Percentiles rank a stretch among this genome's conserved stretches.
These are phyloP conservation scores for Nycticebus coucang DNA, from an alignment of 2,113 vertebrate species.

Conservation along the genomic window DNA sequence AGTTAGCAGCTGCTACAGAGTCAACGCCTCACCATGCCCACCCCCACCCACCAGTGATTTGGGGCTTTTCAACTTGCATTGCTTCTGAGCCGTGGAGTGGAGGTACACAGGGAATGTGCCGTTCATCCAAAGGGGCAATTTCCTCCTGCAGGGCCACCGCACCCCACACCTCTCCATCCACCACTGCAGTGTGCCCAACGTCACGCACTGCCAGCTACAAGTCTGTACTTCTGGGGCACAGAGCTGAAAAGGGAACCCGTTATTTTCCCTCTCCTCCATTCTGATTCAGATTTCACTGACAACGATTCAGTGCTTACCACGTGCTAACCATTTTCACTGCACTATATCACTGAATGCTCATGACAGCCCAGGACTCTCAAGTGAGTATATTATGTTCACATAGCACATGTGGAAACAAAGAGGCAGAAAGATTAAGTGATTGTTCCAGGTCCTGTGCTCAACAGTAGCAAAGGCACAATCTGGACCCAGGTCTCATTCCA, in stretches of 20 bases:
- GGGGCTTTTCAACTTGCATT: slow-evolving; percentile 9
- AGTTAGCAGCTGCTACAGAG: slow-evolving; percentile 69
- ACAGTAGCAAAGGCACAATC: background rate
- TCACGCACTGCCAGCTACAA: background rate
- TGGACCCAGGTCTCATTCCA: background rate
- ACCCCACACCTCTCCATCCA: background rate
- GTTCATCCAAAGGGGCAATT: slow-evolving; percentile 47
- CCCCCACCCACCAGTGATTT: background rate
- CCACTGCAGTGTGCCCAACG: rapidly evolving
- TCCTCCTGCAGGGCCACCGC: slow-evolving; percentile 23
- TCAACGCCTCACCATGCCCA: background rate
- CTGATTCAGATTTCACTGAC: background rate
- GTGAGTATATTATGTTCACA: background rate
- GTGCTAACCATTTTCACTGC: background rate
- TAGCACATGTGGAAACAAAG: background rate
- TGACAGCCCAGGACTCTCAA: background rate
- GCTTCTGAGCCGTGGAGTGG: slow-evolving; percentile 43
- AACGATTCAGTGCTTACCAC: background rate
- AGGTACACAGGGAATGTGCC: background rate
- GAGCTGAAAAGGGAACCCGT: background rate
- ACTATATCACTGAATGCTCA: background rate
- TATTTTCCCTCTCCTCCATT: background rate
- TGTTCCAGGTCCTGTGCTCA: background rate
- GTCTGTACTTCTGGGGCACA: background rate
- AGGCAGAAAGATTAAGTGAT: background rate